These are phyloP conservation scores for Polyploca ridens DNA, from an alignment of 2,888 invertebrate genomes.

Conservation along the genomic window DNA sequence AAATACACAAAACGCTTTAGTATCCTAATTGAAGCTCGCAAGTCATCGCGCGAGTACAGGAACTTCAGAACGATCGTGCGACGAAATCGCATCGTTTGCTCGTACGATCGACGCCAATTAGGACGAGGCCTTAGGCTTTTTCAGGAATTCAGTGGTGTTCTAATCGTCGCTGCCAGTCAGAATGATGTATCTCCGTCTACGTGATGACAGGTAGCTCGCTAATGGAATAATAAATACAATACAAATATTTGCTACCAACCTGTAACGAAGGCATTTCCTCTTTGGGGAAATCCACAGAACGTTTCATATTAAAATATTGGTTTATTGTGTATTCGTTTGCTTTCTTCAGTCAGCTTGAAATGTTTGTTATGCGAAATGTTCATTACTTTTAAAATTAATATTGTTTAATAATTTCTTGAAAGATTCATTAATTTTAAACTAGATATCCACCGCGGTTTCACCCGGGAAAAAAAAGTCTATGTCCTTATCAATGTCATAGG, in stretches of 20 bases:
- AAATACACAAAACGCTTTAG: no score
- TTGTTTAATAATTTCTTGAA: no score
- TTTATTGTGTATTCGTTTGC: background rate
- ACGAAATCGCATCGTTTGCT: no score
- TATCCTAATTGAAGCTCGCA: no score
- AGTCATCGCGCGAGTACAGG: no score
- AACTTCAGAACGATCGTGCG: no score
- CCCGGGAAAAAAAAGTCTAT: no score
- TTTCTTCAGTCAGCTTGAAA: background rate
- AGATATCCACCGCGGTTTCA: no score
- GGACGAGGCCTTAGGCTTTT: background rate
- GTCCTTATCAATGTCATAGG: no score
- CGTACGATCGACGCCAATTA: no score
- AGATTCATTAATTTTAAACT: no score
- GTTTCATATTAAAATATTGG: constrained; percentile 5
- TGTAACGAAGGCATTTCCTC: constrained; percentile 18
- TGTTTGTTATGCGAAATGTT: background rate
- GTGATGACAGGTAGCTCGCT: constrained; percentile 25
- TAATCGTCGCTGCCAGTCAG: constrained; percentile 31
- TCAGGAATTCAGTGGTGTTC: constrained; percentile 11
- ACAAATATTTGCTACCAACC: constrained; percentile 32
- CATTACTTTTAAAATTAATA: no score
- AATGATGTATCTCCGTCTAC: constrained; percentile 37
- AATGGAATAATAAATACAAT: constrained; percentile 43
- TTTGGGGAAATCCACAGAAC: constrained; percentile 8